Evolutionary conservation across 53 echinoderm and acorn worm species (phyloP), one percentile per base, ranked within the genome.

Genomic region (Antedon mediterranea): DNA sequence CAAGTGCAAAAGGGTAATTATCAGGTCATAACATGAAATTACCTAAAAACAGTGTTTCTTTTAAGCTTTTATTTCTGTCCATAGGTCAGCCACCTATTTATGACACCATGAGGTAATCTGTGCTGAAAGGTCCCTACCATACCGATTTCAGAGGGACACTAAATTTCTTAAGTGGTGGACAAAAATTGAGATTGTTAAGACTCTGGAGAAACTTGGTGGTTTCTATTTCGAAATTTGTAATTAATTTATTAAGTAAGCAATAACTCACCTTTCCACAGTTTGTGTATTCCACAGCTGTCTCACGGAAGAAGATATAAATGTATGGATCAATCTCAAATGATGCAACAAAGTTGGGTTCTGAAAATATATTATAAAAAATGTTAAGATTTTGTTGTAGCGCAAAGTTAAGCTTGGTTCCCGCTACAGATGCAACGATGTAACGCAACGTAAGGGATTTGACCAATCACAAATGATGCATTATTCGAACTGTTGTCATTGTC

Each of bases 251-350:
- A 37, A 6, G 11, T 11, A 11, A 6, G 37, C 11, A 37, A 11
- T 37, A 31, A 28, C 91, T 80, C 74, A 98, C 98, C 98, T 88
- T 90, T 74, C 93, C 98, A 74, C 98, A 98, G 73, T 89, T 92
- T 74, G 85, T 90, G 80, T 90, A 88, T 76, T 98, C 98, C 71
- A 98, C 98, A 18, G 98, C 98, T 28, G 90, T 88, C 82, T 98
- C 98, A 32, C 93, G 73, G 86, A 97, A 97, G 86, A 92, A 98
- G 78, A 98, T 93, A 75, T 98, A 98, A 32, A 98, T 92, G 78
- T 86, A 98, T 0, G 92, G 90, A 57, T 90, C 98, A 72, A 98
- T 98, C 86, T 98, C 98, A 28, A 93, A 98, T 11, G 93, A 93
- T 13, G 92, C 88, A 15, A 98, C 93, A 81, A 98, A 98, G 82